phyloP scores from a whole-genome alignment of 92 coral and sea anemone genomes.

The Phenganax stokvisi region DNA sequence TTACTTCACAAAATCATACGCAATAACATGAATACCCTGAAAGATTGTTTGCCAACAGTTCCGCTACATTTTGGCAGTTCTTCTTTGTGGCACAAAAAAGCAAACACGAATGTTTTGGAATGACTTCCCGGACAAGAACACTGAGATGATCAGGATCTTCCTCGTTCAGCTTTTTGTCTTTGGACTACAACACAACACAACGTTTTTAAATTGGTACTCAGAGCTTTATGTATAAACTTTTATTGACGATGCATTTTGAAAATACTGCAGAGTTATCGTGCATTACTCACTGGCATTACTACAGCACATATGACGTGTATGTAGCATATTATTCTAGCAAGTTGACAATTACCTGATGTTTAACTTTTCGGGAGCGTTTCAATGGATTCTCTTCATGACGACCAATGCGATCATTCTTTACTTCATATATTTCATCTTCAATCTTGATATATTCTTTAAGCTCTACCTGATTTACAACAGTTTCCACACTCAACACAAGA shows the following conservation, averaged over 20 bases:
- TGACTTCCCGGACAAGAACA: constrained; percentile 70
- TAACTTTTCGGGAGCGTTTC: constrained; percentile 48
- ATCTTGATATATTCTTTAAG: constrained; percentile 48
- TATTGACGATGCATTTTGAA: no score
- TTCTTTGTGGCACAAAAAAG: constrained; percentile 87
- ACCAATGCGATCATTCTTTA: constrained; percentile 43
- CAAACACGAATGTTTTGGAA: constrained; percentile 85
- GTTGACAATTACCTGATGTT: constrained; percentile 29
- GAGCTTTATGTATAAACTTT: no score
- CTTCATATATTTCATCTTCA: constrained; percentile 56
- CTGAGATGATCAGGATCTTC: constrained; percentile 86
- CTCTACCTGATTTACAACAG: constrained; percentile 9
- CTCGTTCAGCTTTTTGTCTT: constrained; percentile 38
- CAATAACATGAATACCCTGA: constrained; percentile 51
- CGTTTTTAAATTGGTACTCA: background rate
- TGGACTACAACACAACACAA: constrained; percentile 34
- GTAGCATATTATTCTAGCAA: background rate
- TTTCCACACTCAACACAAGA: background rate
- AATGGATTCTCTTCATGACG: constrained; percentile 50
- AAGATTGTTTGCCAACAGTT: constrained; percentile 57
- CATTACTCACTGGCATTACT: no score
- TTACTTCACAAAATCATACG: background rate
- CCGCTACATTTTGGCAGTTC: constrained; percentile 76
- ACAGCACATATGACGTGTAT: no score
- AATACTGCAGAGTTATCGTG: no score